Base-by-base conservation (phyloP, 1,140 invertebrate species). In the Drosophila suzukii region DNA sequence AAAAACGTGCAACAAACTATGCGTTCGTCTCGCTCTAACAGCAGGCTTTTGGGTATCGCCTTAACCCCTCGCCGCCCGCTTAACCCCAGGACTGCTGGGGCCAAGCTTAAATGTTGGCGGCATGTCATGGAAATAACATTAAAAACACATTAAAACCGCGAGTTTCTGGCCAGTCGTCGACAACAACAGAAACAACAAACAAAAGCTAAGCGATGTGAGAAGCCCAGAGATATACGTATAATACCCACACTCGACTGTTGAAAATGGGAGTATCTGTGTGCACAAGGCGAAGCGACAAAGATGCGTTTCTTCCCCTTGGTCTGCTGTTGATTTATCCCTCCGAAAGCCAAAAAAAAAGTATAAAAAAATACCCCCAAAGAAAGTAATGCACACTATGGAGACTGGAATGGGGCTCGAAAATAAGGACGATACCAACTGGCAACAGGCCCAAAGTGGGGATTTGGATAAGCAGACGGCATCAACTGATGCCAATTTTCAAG, bases 41-140 rank as follows among this genome's bases (percentile, higher is more conserved):
- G n/a, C 11, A 10, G 68, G 34, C 38, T 34, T 10, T 34, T 34
- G 24, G 10, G 43, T 20, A 24, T 2, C 20, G 5, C 6, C 36
- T 43, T 39, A 24, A n/a, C 56, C 13, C 27, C n/a, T 44, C 20
- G 20, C 36, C 20, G 27, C 13, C 46, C 44, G 1, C 50, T n/a
- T 55, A 60, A 27, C 36, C 41, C 50, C 39, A 36, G 44, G 44
- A 13, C 49, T 57, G 76, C 63, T 74, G 78, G 49, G 79, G 58
- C 65, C 79, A 70, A 76, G 83, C 83, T 88, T 89, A 89, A 88
- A 88, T 88, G 84, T 88, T 88, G 83, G 83, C 83, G 83, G 76
- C 84, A 89, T 88, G 84, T 89, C 83, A 88, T 89, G 83, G 84
- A 88, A 88, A 88, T 88, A 88, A 88, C 83, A 88, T 88, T 88